Conservation (phyloP, 2,888 invertebrate genomes). For the Macrostomum cliftonense region DNA sequence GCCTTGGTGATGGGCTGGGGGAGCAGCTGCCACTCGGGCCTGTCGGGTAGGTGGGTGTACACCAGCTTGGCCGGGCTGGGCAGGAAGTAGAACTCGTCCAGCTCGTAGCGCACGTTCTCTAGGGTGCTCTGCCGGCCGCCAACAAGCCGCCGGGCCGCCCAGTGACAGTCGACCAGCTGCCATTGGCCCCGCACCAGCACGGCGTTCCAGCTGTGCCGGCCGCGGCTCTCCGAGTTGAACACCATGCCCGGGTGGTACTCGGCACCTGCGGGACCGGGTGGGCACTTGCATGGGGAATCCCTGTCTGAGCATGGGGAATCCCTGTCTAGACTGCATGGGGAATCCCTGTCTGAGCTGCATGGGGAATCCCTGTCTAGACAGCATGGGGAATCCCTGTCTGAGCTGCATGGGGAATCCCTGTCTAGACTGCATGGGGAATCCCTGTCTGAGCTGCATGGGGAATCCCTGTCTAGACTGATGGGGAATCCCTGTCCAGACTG, state of each 20-base stretch:
- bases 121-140: conserved; percentile 27
- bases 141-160: conserved; percentile 36
- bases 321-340: too few species aligned
- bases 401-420: too few species aligned
- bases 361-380: too few species aligned
- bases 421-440: too few species aligned
- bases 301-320: too few species aligned
- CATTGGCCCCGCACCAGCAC: conserved; percentile 35
- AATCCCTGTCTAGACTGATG: too few species aligned
- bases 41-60: conserved; percentile 37
- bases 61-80: conserved; percentile 35
- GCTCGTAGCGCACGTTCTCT: conserved; percentile 22
- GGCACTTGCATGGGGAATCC: too few species aligned
- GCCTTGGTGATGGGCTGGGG: conserved; percentile 22
- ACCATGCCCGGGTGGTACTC: conserved; percentile 36
- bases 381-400: too few species aligned
- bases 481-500: too few species aligned
- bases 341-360: too few species aligned
- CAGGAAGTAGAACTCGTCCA: conserved; percentile 37
- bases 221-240: conserved; percentile 27
- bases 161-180: conserved; percentile 36
- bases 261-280: conserved; percentile 29
- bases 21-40: conserved; percentile 35
- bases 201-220: conserved; percentile 37
- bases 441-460: too few species aligned